phyloP scores from a whole-genome alignment of 1,140 invertebrate species.

The Papilio glaucus region DNA sequence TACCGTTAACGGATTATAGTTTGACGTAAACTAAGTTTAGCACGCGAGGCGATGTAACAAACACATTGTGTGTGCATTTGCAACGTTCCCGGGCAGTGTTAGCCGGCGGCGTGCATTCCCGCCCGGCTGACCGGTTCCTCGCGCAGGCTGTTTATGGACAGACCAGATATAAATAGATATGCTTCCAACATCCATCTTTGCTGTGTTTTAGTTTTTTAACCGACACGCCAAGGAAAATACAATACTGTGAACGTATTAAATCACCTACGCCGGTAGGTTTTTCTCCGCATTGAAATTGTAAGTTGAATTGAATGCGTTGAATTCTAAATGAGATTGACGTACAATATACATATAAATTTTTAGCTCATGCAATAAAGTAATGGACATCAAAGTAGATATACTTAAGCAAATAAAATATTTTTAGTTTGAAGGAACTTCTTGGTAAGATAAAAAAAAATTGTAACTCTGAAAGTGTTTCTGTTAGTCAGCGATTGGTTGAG shows the following conservation, averaged over 20 bases:
- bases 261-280: slow-evolving; percentile 16
- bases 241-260: slow-evolving; percentile 41
- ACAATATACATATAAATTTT: not conserved
- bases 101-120: slow-evolving; percentile 69
- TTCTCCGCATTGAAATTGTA: slow-evolving; percentile 14
- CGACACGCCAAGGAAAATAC: slow-evolving; percentile 40
- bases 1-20: slow-evolving; percentile 6
- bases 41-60: slow-evolving; percentile 49
- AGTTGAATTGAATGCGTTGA: slow-evolving; percentile 4
- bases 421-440: not conserved
- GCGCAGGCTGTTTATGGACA: slow-evolving; percentile 73
- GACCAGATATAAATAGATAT: slow-evolving; percentile 80
- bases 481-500: no score
- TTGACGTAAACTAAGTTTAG: not conserved
- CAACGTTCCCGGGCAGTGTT: slow-evolving; percentile 60
- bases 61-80: slow-evolving; percentile 73
- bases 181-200: slow-evolving; percentile 73
- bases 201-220: slow-evolving; percentile 67
- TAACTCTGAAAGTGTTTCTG: no score
- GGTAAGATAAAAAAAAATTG: no score
- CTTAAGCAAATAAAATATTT: not conserved
- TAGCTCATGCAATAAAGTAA: not conserved
- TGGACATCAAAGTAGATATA: not conserved
- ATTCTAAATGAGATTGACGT: slow-evolving; percentile 11
- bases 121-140: slow-evolving; percentile 73